Evolutionary conservation across 2,113 vertebrate genomes (phyloP).

Genomic region (Delphinus delphis): DNA sequence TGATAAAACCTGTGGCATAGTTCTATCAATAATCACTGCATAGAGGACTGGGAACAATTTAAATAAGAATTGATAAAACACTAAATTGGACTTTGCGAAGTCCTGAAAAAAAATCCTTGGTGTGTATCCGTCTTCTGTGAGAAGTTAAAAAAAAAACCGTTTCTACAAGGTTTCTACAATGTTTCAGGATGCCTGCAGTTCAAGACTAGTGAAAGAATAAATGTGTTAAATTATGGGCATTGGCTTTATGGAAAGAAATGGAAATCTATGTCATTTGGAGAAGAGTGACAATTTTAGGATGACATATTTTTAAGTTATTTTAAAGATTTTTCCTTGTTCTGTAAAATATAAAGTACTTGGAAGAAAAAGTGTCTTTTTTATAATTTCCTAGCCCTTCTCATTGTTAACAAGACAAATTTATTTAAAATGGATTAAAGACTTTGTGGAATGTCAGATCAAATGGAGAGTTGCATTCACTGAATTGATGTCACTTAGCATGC

Average conservation of each 20-base stretch:
- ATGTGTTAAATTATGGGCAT: neutral
- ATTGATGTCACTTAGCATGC: neutral
- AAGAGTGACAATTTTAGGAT: neutral
- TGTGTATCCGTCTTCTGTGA: neutral
- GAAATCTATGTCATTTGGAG: neutral
- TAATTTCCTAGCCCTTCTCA: neutral
- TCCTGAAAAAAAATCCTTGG: neutral
- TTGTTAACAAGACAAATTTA: neutral
- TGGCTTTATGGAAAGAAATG: neutral
- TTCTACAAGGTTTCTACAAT: neutral
- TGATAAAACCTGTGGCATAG: neutral
- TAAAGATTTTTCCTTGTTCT: neutral
- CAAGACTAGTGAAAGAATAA: neutral
- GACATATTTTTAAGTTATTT: neutral
- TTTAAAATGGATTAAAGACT: neutral
- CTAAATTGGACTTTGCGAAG: neutral
- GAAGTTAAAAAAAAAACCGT: neutral
- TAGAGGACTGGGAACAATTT: neutral
- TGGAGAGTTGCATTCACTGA: neutral
- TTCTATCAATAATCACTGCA: neutral
- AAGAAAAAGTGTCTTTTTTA: neutral
- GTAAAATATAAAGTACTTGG: neutral
- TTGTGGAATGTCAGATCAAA: neutral
- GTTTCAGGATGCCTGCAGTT: neutral
- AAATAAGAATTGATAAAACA: neutral